Evolutionary conservation across 2,888 invertebrate genomes (phyloP), one percentile per base, ranked within the genome.

Genomic region (Microplitis deprimator): DNA sequence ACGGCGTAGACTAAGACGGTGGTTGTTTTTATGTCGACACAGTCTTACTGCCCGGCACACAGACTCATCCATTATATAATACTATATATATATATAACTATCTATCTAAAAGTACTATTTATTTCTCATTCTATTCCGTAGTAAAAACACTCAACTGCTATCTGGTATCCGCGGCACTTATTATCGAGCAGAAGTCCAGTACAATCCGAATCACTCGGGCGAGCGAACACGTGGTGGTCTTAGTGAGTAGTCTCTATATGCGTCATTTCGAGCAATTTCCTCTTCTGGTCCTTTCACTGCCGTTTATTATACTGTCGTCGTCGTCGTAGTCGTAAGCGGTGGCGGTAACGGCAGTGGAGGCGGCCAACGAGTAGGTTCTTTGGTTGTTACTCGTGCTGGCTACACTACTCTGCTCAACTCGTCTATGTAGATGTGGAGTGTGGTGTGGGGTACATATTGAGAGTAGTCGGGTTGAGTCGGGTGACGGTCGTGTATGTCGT

Each of bases 261-360:
- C 79, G 81, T 81, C 81, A 81, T 76, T 81, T 81, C 78, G 79
- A 81, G 78, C 76, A 79, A 81, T 79, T 79, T 80, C 77, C 78
- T 75, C 79, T 75, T 73, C 76, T 20, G 38, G 67, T 73, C 73
- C 67, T 67, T 73, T 73, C 73, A 67, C 73, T 73, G 73, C 39
- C 73, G 59, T 50, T 50, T 50, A 50, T 50, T 50, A 50, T 50
- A 50, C 50, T 13, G 50, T 50, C 29, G 29, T 29, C 29, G 29
- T 29, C 29, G 29, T 29, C 29, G 29, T 29, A 29, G 29, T 29
- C 29, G 29, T 29, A 4, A 29, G 29, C 29, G 29, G 29, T 29
- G 29, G 29, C 29, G 29, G 29, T 29, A 29, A 29, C 29, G 29
- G 29, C 29, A 29, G 29, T 29, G 29, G 29, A 29, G 72, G 41